These are phyloP conservation scores for Chauna torquata DNA, from an alignment of 2,113 vertebrate genomes.

Conservation along the genomic window DNA sequence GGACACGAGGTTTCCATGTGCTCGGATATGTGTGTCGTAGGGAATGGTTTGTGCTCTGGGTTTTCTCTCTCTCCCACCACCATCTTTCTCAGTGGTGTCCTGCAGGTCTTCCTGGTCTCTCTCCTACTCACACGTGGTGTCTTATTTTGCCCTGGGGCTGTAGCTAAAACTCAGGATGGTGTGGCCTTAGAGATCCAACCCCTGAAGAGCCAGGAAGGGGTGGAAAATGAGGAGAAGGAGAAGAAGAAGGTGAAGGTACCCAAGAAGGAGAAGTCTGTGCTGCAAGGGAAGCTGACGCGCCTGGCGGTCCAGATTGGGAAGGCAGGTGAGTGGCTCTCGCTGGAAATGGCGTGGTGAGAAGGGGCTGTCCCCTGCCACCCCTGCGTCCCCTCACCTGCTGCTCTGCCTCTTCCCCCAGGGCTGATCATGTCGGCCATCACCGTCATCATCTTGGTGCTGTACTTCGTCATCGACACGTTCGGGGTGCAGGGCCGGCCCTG, in stretches of 20 bases:
- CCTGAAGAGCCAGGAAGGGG: conserved; percentile 92
- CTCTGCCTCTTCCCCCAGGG: conserved; percentile 72
- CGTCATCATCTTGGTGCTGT: conserved; percentile 93
- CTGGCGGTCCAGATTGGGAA: conserved; percentile 96
- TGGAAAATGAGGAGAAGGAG: conserved; percentile 90
- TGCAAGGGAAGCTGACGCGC: conserved; percentile 95
- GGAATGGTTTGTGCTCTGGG: conserved; percentile 54
- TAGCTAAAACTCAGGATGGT: conserved; percentile 97
- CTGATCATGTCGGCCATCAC: conserved; percentile 95
- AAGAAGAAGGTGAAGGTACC: conserved; percentile 87
- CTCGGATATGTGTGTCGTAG: conserved; percentile 12
- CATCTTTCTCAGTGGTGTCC: conserved; percentile 48
- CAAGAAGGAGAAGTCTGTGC: conserved; percentile 97
- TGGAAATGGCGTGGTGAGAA: background rate
- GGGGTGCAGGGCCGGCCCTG: conserved; percentile 82
- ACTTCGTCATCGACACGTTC: conserved; percentile 93
- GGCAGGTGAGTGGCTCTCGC: conserved; percentile 80
- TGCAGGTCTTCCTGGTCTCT: background rate
- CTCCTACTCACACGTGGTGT: conserved; percentile 63
- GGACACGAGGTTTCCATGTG: conserved; percentile 2
- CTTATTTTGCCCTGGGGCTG: conserved; percentile 57
- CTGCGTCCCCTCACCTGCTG: conserved; percentile 51
- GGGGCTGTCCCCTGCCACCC: background rate
- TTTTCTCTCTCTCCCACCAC: conserved; percentile 47
- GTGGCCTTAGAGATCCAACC: conserved; percentile 96